Percentiles rank a stretch among this genome's conserved stretches.
These are phyloP conservation scores for Pedicia rivosa DNA, from an alignment of 2,888 invertebrate species.

Conservation along the genomic window DNA sequence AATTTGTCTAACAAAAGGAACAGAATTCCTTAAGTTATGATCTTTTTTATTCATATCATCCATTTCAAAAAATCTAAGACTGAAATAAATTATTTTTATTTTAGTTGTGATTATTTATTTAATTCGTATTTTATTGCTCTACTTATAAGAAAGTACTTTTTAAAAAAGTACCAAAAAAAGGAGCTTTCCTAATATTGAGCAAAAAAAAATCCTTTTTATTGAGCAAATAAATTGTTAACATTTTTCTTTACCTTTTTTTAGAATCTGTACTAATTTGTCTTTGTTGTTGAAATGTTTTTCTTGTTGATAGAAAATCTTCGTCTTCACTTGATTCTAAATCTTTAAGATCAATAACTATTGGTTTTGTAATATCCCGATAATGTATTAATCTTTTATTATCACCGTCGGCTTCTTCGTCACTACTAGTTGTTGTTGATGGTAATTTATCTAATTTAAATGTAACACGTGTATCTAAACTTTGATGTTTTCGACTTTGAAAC, in stretches of 20 bases:
- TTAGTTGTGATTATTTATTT: too few species aligned
- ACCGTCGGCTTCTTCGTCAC: conserved; percentile 25
- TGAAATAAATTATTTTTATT: too few species aligned
- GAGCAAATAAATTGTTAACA: background rate
- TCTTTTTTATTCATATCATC: conserved; percentile 43
- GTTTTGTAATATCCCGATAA: conserved; percentile 30
- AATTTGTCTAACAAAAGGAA: conserved; percentile 43
- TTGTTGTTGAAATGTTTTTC: conserved; percentile 43
- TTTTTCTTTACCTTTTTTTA: conserved; percentile 35
- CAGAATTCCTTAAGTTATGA: conserved; percentile 41
- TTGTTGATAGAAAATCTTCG: conserved; percentile 37
- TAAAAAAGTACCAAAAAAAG: too few species aligned
- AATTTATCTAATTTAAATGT: conserved; percentile 28
- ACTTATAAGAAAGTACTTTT: background rate
- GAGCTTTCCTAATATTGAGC: too few species aligned
- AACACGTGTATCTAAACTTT: conserved; percentile 30
- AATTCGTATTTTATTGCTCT: too few species aligned
- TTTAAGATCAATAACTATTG: conserved; percentile 30
- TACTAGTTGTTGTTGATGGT: conserved; percentile 27
- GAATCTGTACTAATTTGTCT: conserved; percentile 45
- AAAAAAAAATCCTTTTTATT: background rate
- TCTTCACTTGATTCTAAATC: conserved; percentile 25
- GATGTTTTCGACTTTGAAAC: conserved; percentile 30
- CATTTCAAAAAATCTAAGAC: conserved; percentile 42
- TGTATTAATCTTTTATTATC: conserved; percentile 29